Conservation (phyloP, 2,888 invertebrate genomes). For the Philereme vetulata region DNA sequence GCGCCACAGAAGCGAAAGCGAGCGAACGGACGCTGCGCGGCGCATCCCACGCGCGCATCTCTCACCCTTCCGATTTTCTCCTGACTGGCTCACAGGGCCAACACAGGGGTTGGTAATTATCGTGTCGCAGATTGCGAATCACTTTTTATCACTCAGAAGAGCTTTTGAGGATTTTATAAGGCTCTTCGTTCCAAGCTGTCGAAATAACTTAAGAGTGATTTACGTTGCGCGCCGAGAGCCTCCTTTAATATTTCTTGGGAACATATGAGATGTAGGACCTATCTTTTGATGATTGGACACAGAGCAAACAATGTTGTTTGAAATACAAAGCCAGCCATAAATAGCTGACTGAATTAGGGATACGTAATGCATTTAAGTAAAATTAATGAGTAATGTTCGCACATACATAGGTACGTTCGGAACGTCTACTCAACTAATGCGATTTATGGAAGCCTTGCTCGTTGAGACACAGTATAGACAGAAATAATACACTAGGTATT, state of each 20-base stretch:
- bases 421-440: conserved; percentile 17
- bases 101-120: conserved; percentile 25
- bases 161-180: conserved; percentile 17
- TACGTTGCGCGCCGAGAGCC: conserved; percentile 12
- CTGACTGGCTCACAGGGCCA: conserved; percentile 25
- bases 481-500: conserved; percentile 13
- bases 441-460: conserved; percentile 30
- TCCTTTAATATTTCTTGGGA: conserved; percentile 1
- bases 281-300: neutral
- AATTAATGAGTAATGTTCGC: neutral
- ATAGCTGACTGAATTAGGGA: neutral
- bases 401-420: neutral
- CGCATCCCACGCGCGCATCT: conserved; percentile 77
- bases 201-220: conserved; percentile 18
- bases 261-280: neutral
- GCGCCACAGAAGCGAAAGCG: conserved; percentile 66
- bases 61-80: conserved; percentile 61
- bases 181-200: conserved; percentile 14
- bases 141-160: conserved; percentile 22
- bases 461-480: conserved; percentile 11
- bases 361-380: neutral
- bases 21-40: conserved; percentile 74
- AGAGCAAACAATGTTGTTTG: neutral
- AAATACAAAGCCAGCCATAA: neutral
- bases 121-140: conserved; percentile 31